A percentile compares a stretch with the other conserved stretches of the same genome.
Conservation (phyloP, 2,113 vertebrate species). For the Noturus placidus region DNA sequence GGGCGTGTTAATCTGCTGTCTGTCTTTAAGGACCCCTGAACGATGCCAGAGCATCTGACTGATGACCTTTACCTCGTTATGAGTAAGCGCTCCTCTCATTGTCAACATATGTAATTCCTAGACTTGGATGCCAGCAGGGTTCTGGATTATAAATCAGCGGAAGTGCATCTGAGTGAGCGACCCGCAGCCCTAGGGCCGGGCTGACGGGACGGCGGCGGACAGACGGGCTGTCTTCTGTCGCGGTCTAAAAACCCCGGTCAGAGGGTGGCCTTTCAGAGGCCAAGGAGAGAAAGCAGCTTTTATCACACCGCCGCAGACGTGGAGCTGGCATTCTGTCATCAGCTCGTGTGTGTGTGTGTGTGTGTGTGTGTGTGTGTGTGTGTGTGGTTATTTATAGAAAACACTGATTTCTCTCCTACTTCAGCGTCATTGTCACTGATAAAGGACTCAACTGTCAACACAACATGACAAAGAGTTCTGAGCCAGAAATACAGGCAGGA, state of each 20-base stretch:
- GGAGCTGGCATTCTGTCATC: slow-evolving; percentile 23
- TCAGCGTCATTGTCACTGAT: slow-evolving; percentile 35
- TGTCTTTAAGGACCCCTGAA: slow-evolving; percentile 43
- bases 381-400: slow-evolving; percentile 20
- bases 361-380: slow-evolving; percentile 21
- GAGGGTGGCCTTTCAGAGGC: slow-evolving; percentile 54
- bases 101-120: slow-evolving; percentile 67
- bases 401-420: slow-evolving; percentile 21
- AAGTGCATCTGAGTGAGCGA: slow-evolving; percentile 63
- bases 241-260: slow-evolving; percentile 50
- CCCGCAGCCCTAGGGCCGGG: slow-evolving; percentile 48
- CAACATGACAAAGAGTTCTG: neutral
- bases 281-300: slow-evolving; percentile 43
- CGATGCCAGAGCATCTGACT: slow-evolving; percentile 61
- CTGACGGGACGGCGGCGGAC: slow-evolving; percentile 51
- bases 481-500: neutral
- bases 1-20: slow-evolving; percentile 23
- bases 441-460: slow-evolving; percentile 16
- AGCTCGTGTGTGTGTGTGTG: slow-evolving; percentile 11
- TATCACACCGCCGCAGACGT: slow-evolving; percentile 45
- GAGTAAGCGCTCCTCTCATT: slow-evolving; percentile 55
- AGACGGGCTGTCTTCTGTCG: slow-evolving; percentile 41
- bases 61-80: slow-evolving; percentile 68
- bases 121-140: slow-evolving; percentile 51
- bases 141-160: slow-evolving; percentile 71